These are phyloP conservation scores for Odontamblyopus rebecca DNA, from an alignment of 2,797 vertebrate genomes.

Conservation along the genomic window DNA sequence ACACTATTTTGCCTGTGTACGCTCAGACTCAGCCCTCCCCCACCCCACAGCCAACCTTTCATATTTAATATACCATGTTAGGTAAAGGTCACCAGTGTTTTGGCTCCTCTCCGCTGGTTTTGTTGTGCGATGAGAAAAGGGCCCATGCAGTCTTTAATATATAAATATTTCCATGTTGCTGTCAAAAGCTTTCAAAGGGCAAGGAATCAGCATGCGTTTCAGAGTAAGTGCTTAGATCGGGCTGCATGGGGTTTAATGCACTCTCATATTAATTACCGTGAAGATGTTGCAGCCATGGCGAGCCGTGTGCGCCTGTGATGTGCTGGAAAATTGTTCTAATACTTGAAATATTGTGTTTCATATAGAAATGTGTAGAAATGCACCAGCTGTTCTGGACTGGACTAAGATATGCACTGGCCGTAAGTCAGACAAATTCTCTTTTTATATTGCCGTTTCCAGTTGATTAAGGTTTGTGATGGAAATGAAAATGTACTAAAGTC, in stretches of 20 bases:
- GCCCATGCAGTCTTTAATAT: slow-evolving; percentile 55
- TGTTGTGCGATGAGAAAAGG: slow-evolving; percentile 74
- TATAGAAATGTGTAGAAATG: slow-evolving; percentile 7
- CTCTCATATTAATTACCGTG: slow-evolving; percentile 53
- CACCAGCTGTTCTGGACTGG: slow-evolving; percentile 44
- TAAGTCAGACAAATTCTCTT: too few relatives aligned
- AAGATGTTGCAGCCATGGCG: slow-evolving; percentile 43
- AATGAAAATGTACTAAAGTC: too few relatives aligned
- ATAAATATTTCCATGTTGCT: slow-evolving; percentile 72
- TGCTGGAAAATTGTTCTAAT: slow-evolving; percentile 44
- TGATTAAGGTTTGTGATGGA: too few relatives aligned
- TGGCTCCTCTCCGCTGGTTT: slow-evolving; percentile 75
- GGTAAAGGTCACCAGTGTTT: slow-evolving; percentile 83
- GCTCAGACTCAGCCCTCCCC: slow-evolving; percentile 47
- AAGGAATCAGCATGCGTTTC: slow-evolving; percentile 61
- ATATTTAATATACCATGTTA: slow-evolving; percentile 80
- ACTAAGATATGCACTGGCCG: slow-evolving; percentile 2
- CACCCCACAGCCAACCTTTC: slow-evolving; percentile 75
- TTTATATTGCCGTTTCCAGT: too few relatives aligned
- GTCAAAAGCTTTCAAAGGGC: slow-evolving; percentile 71
- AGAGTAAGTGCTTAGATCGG: slow-evolving; percentile 40
- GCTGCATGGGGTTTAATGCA: slow-evolving; percentile 17
- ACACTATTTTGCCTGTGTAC: slow-evolving; percentile 63
- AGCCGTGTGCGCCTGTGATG: slow-evolving; percentile 37
- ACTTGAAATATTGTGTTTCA: slow-evolving; percentile 50